Conservation (phyloP, 2,797 vertebrate species). For the Pseudochirops cupreus region DNA sequence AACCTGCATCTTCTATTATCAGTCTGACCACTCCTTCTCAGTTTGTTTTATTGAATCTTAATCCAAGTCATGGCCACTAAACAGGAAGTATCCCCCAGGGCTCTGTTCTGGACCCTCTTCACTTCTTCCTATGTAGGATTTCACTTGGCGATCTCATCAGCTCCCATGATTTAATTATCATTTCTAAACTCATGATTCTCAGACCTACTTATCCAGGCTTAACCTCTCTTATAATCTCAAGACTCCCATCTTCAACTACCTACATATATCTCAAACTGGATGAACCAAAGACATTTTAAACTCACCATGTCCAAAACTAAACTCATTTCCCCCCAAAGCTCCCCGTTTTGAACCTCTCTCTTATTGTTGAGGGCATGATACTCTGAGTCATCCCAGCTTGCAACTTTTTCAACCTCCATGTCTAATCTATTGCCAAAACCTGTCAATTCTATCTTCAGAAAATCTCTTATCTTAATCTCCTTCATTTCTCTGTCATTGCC, state of each 20-base stretch:
- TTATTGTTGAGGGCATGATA: background rate
- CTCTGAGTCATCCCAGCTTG: background rate
- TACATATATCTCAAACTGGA: background rate
- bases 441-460: background rate
- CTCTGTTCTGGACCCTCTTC: background rate
- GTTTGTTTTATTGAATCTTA: background rate
- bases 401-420: background rate
- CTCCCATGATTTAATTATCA: background rate
- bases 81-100: background rate
- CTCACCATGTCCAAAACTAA: background rate
- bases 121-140: background rate
- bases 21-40: background rate
- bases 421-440: background rate
- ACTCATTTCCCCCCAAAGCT: background rate
- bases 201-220: background rate
- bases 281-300: background rate
- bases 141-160: background rate
- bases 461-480: background rate
- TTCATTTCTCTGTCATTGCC: background rate
- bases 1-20: background rate
- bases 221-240: background rate
- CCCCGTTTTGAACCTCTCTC: background rate
- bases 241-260: background rate
- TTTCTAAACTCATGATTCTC: background rate
- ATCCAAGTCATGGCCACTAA: background rate